A percentile compares a stretch with the other conserved stretches of the same genome.
These are phyloP conservation scores for Forficula auricularia DNA, from an alignment of 1,140 invertebrate species.

Conservation along the genomic window DNA sequence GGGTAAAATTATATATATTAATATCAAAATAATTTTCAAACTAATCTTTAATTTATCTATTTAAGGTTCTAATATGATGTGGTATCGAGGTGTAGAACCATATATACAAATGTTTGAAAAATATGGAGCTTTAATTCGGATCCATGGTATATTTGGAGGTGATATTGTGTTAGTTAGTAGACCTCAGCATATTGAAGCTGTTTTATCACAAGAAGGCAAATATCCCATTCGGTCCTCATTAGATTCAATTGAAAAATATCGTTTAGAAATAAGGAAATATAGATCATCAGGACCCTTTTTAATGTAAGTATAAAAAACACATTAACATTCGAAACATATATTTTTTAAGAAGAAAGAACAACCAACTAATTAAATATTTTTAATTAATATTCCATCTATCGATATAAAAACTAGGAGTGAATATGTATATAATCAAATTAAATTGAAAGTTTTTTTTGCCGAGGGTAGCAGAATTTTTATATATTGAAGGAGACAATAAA, in stretches of 20 bases:
- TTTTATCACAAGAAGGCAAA: conserved; percentile 36
- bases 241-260: conserved; percentile 40
- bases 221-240: conserved; percentile 36
- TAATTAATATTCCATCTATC: conserved; percentile 9
- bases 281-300: conserved; percentile 33
- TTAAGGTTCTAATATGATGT: conserved; percentile 25
- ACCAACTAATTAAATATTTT: conserved; percentile 9
- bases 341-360: too few relatives aligned
- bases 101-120: conserved; percentile 36
- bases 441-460: too few relatives aligned
- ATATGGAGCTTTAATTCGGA: conserved; percentile 41
- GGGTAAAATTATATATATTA: conserved; percentile 26
- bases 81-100: conserved; percentile 25
- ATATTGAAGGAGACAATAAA: too few relatives aligned
- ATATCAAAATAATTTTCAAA: conserved; percentile 7
- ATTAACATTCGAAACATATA: too few relatives aligned
- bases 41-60: conserved; percentile 1
- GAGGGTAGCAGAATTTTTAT: too few relatives aligned
- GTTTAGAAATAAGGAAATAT: conserved; percentile 32
- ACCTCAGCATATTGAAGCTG: conserved; percentile 39
- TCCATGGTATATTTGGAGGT: conserved; percentile 37
- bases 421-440: too few relatives aligned
- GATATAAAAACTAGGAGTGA: too few relatives aligned
- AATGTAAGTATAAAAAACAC: conserved; percentile 27
- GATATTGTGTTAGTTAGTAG: conserved; percentile 39